Conservation (phyloP, 2,888 invertebrate species). For the Strigamia maritima region DNA sequence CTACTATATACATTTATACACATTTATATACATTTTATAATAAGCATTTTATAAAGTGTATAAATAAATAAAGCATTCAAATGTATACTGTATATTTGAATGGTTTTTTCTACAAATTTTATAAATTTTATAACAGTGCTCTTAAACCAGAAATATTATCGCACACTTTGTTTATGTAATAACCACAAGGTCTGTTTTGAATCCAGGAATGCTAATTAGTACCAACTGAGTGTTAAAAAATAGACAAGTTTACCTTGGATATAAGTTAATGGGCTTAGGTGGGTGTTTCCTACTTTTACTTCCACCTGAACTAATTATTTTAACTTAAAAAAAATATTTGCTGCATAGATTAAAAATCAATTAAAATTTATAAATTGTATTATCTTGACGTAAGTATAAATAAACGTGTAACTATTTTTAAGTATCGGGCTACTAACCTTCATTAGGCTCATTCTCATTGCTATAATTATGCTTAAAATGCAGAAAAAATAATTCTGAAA, state of each 20-base stretch:
- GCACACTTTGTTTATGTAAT: background rate
- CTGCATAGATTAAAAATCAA: background rate
- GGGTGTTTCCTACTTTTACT: background rate
- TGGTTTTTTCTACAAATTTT: background rate
- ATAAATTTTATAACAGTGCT: background rate
- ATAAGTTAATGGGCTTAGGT: background rate
- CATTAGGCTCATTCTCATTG: background rate
- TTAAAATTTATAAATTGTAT: background rate
- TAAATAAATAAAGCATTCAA: no score
- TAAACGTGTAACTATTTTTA: background rate
- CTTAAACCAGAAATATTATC: background rate
- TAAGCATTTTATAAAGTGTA: background rate
- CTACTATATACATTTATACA: no score
- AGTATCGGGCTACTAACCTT: constrained; percentile 17
- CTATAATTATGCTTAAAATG: background rate
- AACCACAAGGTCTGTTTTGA: background rate
- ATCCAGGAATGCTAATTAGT: background rate
- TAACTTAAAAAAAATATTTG: background rate
- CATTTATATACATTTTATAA: background rate
- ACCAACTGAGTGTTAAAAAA: background rate
- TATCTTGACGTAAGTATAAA: background rate
- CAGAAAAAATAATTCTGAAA: background rate
- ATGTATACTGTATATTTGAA: no score
- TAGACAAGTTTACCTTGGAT: constrained; percentile 17
- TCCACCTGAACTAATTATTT: background rate